Percentiles rank a stretch among this genome's conserved stretches.
phyloP scores from a whole-genome alignment of 30 jellyfish, hydroid and myxozoan genomes.

The Calvadosia cruxmelitensis region DNA sequence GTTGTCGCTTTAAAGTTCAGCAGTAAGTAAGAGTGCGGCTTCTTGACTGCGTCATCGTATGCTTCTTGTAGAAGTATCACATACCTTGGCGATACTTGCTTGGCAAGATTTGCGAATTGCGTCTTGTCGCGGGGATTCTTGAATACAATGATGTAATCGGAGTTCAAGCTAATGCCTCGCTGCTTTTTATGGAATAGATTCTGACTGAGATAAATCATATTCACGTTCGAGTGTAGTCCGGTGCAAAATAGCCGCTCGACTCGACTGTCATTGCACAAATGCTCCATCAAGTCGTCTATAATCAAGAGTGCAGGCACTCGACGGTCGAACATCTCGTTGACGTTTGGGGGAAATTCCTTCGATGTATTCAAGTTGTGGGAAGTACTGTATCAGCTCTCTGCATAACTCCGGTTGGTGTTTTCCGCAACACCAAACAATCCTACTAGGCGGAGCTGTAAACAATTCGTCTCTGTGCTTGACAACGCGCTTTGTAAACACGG shows the following conservation, averaged over 20 bases:
- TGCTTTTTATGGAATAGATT: not conserved
- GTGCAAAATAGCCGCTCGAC: not conserved
- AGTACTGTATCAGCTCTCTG: not conserved
- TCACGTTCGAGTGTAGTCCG: not conserved
- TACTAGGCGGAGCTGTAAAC: not conserved
- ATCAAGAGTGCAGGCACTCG: not conserved
- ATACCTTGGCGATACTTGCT: conserved; percentile 3
- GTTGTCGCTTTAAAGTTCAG: conserved; percentile 1
- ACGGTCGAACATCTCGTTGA: not conserved
- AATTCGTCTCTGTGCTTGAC: not conserved
- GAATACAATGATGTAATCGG: not conserved
- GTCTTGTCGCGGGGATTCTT: conserved; percentile 19
- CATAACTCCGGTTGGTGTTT: not conserved
- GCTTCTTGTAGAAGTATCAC: not conserved
- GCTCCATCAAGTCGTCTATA: not conserved
- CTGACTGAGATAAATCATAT: not conserved
- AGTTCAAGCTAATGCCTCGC: not conserved
- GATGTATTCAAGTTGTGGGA: not conserved
- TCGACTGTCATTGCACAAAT: not conserved
- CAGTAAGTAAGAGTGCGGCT: not conserved
- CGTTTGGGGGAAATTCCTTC: not conserved
- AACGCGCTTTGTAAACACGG: conserved; percentile 12
- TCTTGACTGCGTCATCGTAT: conserved; percentile 5
- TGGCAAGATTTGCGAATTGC: conserved; percentile 7
- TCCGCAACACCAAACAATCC: conserved; percentile 6